Conservation (phyloP, 2,113 vertebrate genomes). For the Megaceryle torquata region DNA sequence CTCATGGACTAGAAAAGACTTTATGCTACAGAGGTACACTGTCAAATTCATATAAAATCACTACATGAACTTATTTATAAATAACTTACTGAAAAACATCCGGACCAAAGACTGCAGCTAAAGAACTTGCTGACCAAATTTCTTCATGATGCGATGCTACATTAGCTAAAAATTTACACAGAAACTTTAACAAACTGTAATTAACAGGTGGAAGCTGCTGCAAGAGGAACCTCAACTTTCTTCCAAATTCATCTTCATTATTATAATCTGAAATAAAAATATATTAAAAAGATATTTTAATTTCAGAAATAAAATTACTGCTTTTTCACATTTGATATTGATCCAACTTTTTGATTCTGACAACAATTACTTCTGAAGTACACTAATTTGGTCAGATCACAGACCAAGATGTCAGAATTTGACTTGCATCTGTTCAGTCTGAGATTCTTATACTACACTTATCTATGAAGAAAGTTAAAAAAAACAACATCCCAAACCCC, state of each 20-base stretch:
- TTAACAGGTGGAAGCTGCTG: constrained; percentile 96
- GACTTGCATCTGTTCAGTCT: neutral
- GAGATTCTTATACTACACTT: neutral
- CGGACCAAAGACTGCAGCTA: constrained; percentile 94
- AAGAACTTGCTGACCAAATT: constrained; percentile 89
- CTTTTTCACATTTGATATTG: constrained; percentile 24
- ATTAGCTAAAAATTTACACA: constrained; percentile 93
- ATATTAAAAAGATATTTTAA: constrained; percentile 46
- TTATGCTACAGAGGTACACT: neutral
- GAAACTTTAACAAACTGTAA: constrained; percentile 94
- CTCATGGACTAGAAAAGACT: neutral
- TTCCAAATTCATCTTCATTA: constrained; percentile 93
- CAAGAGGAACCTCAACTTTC: constrained; percentile 93
- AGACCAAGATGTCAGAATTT: neutral
- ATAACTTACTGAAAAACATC: constrained; percentile 95
- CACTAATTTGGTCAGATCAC: neutral
- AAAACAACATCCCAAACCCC: neutral
- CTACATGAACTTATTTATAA: neutral
- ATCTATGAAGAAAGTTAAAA: neutral
- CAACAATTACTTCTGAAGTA: neutral
- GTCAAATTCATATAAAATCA: neutral
- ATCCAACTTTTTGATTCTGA: constrained; percentile 2
- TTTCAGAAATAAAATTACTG: constrained; percentile 11
- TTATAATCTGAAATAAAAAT: constrained; percentile 84
- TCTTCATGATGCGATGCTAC: constrained; percentile 94